A percentile compares a stretch with the other conserved stretches of the same genome.
phyloP scores from a whole-genome alignment of 2,113 vertebrate species.

The Parotia lawesii region DNA sequence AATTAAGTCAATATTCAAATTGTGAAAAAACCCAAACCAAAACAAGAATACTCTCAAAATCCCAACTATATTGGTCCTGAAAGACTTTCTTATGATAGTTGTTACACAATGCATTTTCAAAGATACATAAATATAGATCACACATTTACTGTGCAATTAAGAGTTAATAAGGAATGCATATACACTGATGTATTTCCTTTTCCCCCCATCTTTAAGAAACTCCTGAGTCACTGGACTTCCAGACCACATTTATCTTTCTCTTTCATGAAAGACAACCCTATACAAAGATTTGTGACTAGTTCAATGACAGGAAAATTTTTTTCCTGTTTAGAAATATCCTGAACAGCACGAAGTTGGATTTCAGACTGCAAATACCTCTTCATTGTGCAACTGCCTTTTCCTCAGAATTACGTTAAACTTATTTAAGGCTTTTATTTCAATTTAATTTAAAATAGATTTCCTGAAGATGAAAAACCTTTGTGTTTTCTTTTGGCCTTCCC shows the following conservation, averaged over 20 bases:
- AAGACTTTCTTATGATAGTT: background rate
- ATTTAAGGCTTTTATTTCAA: background rate
- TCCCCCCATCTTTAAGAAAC: background rate
- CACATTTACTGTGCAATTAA: background rate
- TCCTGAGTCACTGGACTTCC: background rate
- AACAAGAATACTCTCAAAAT: background rate
- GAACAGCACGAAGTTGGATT: background rate
- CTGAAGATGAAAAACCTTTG: background rate
- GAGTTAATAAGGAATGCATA: background rate
- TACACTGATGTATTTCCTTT: background rate
- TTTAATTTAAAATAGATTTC: conserved; percentile 26
- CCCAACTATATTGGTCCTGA: background rate
- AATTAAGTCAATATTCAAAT: background rate
- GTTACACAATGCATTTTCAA: background rate
- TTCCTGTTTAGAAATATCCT: conserved; percentile 4
- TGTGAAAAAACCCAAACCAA: background rate
- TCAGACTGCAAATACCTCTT: background rate
- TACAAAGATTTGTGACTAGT: background rate
- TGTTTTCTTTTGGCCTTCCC: background rate
- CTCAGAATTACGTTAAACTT: background rate
- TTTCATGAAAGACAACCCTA: background rate
- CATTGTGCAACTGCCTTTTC: background rate
- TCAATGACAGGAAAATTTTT: conserved; percentile 5
- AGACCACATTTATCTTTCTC: background rate
- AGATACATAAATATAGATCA: background rate